phyloP scores from a whole-genome alignment of 2,113 vertebrate genomes.

The Tragelaphus strepsiceros region DNA sequence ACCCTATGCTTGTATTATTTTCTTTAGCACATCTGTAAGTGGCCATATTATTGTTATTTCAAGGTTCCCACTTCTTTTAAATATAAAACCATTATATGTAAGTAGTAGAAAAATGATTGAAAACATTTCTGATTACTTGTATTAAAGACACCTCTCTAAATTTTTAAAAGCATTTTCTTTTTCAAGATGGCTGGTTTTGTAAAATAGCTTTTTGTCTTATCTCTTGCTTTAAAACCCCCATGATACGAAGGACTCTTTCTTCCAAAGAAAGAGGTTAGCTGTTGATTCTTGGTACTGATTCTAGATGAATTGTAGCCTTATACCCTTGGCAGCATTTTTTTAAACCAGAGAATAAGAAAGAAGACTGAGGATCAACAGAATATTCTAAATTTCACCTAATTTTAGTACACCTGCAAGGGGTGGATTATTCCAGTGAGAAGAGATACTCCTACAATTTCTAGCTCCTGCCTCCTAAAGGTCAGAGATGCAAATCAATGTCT shows the following conservation, averaged over 20 bases:
- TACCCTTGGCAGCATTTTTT: constrained; percentile 64
- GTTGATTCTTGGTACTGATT: constrained; percentile 73
- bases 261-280: constrained; percentile 77
- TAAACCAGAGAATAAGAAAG: constrained; percentile 74
- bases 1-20: background rate
- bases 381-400: constrained; percentile 71
- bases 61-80: background rate
- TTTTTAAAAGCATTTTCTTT: constrained; percentile 59
- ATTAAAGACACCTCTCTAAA: constrained; percentile 51
- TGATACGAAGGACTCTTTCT: constrained; percentile 71
- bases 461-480: background rate
- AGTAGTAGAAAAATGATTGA: constrained; percentile 45
- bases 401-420: background rate
- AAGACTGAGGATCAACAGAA: constrained; percentile 65
- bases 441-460: background rate
- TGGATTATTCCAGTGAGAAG: background rate
- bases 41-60: background rate
- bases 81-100: background rate
- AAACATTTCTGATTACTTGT: constrained; percentile 39
- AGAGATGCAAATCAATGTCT: constrained; percentile 23
- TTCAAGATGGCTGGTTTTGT: constrained; percentile 53
- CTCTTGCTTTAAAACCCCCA: constrained; percentile 66
- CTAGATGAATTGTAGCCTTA: constrained; percentile 54
- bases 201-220: constrained; percentile 77
- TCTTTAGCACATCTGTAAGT: background rate